Evolutionary conservation across 2,113 vertebrate species (phyloP), one percentile per base, ranked within the genome.

Genomic region (Lycocorax pyrrhopterus): DNA sequence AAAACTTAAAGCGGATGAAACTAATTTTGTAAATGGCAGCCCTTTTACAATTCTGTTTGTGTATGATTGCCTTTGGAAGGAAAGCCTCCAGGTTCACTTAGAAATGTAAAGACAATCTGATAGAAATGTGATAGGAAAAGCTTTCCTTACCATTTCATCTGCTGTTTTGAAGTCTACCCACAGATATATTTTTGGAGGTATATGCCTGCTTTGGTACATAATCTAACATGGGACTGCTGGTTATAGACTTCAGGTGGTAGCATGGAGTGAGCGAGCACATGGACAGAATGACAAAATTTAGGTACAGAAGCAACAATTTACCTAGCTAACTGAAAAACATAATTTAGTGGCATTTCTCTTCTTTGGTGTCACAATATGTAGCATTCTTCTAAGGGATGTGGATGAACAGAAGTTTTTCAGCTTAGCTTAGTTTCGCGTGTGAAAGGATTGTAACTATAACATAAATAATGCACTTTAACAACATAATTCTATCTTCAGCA

Each of bases 11-110:
- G 14, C 0, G 1, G 26, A 16, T 51, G 3, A 66, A 58, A 43
- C 6, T 11, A 6, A 18, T 49, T 68, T 68, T 55, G 16, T 44
- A 39, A 72, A 39, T 35, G 8, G 9, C 21, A 68, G 11, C 5
- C 6, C 10, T 60, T 85, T 73, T 12, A 11, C 0, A 3, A 17
- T 47, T 41, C 27, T 8, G 0, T 68, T 7, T 60, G 4, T 23
- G 16, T 1, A 1, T 22, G 16, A 27, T 47, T 52, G 33, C 27
- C 3, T 85, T 63, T 86, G 8, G 22, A 88, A 59, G 33, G 39
- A 46, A 9, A 62, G 3, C 7, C 26, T 71, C 10, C 29, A 41
- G 18, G 7, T 76, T 79, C 14, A 9, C 13, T 46, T 37, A 55
- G 35, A 84, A 73, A 25, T 47, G 4, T 35, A 68, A 96, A 43